Percentiles rank a stretch among this genome's conserved stretches.
Evolutionary conservation across 2,797 vertebrate species (phyloP).

Genomic region (Esox lucius): DNA sequence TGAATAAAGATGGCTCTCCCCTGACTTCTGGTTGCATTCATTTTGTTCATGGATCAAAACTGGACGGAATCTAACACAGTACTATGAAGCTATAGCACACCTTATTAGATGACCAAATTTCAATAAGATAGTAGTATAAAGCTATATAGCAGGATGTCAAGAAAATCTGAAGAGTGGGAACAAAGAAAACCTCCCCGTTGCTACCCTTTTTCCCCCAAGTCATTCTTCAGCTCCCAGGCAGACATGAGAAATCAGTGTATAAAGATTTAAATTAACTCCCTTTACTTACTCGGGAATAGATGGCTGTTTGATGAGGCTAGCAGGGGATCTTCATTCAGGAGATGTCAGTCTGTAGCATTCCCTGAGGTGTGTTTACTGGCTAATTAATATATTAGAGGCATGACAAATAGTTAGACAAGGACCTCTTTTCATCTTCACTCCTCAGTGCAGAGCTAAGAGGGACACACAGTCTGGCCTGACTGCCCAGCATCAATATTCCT

Average conservation of each 20-base stretch:
- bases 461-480: conserved; percentile 30
- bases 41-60: too few species aligned
- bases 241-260: background rate
- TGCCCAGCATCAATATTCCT: conserved; percentile 20
- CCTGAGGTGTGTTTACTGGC: conserved; percentile 36
- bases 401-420: conserved; percentile 41
- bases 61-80: background rate
- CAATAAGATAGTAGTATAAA: background rate
- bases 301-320: conserved; percentile 6
- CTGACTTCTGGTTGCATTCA: too few species aligned
- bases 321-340: conserved; percentile 14
- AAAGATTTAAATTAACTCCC: conserved; percentile 21
- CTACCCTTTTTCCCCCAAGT: background rate
- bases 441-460: conserved; percentile 31
- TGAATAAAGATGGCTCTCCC: too few species aligned
- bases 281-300: conserved; percentile 3
- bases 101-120: background rate
- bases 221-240: background rate
- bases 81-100: background rate
- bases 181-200: background rate
- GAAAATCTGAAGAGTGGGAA: background rate
- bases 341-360: conserved; percentile 10
- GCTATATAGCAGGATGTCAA: background rate
- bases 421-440: conserved; percentile 22
- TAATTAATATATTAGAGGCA: conserved; percentile 47